A percentile compares a stretch with the other conserved stretches of the same genome.
These are phyloP conservation scores for Clepsis dumicolana DNA, from an alignment of 2,888 invertebrate species.

Conservation along the genomic window DNA sequence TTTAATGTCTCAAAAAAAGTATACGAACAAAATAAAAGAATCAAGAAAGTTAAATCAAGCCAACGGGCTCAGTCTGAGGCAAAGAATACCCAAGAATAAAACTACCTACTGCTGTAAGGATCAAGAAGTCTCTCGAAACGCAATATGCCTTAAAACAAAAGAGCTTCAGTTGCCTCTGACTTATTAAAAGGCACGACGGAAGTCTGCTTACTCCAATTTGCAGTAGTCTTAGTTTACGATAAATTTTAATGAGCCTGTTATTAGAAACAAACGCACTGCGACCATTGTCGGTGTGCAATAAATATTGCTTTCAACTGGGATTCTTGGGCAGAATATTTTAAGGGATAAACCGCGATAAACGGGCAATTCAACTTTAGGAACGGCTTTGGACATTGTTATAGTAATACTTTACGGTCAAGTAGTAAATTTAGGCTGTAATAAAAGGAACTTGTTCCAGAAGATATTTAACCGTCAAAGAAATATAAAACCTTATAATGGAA, in stretches of 20 bases:
- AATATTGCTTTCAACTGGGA: constrained; percentile 52
- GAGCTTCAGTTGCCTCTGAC: constrained; percentile 32
- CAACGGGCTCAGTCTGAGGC: background rate
- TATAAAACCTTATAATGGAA: background rate
- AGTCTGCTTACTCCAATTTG: constrained; percentile 43
- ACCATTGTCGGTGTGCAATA: constrained; percentile 55
- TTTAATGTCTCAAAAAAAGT: background rate
- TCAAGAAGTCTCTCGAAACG: constrained; percentile 17
- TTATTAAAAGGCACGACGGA: constrained; percentile 40
- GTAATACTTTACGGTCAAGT: constrained; percentile 29
- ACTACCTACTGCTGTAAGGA: constrained; percentile 21
- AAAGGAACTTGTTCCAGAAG: constrained; percentile 18
- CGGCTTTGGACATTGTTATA: constrained; percentile 28
- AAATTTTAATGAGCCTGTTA: constrained; percentile 60
- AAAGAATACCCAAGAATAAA: constrained; percentile 20
- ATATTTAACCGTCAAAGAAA: constrained; percentile 15
- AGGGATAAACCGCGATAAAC: constrained; percentile 41
- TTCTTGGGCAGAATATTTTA: constrained; percentile 46
- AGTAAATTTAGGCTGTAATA: constrained; percentile 14
- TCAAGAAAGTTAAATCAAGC: background rate
- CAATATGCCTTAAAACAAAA: constrained; percentile 32
- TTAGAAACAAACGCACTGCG: constrained; percentile 54
- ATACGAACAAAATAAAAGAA: constrained; percentile 50
- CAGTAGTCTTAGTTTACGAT: constrained; percentile 44
- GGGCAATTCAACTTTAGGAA: constrained; percentile 36